Percentiles rank a stretch among this genome's conserved stretches.
These are phyloP conservation scores for Candoia aspera DNA, from an alignment of 2,113 vertebrate species.

Conservation along the genomic window DNA sequence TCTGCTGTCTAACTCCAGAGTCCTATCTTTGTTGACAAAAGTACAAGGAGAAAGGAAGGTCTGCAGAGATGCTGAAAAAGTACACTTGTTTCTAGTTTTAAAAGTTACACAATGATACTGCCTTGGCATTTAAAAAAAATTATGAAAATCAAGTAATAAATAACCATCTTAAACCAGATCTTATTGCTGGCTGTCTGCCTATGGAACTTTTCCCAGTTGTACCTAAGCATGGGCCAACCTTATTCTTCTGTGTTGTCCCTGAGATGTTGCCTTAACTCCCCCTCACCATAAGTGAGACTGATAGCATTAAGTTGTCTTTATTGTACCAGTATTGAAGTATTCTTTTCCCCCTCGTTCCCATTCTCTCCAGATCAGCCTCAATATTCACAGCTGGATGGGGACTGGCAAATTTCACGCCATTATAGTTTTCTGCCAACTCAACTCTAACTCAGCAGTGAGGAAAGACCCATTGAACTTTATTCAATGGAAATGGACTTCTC, in stretches of 20 bases:
- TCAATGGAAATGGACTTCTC: background rate
- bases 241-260: background rate
- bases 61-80: fast-evolving
- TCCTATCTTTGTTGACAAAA: constrained; percentile 3
- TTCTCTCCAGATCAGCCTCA: background rate
- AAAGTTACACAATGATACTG: background rate
- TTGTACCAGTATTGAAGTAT: background rate
- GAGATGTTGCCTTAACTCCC: background rate
- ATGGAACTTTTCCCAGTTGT: background rate
- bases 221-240: background rate
- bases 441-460: background rate
- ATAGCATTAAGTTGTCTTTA: background rate
- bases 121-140: background rate
- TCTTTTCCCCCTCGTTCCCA: background rate
- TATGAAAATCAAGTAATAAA: background rate
- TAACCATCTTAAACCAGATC: background rate
- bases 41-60: fast-evolving
- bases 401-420: background rate
- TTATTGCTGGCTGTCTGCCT: background rate
- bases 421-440: background rate
- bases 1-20: constrained; percentile 48
- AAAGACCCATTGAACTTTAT: background rate
- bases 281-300: background rate
- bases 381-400: background rate
- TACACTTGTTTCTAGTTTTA: background rate